phyloP scores from a whole-genome alignment of 2,113 vertebrate genomes.

The Psammodynastes pulverulentus region DNA sequence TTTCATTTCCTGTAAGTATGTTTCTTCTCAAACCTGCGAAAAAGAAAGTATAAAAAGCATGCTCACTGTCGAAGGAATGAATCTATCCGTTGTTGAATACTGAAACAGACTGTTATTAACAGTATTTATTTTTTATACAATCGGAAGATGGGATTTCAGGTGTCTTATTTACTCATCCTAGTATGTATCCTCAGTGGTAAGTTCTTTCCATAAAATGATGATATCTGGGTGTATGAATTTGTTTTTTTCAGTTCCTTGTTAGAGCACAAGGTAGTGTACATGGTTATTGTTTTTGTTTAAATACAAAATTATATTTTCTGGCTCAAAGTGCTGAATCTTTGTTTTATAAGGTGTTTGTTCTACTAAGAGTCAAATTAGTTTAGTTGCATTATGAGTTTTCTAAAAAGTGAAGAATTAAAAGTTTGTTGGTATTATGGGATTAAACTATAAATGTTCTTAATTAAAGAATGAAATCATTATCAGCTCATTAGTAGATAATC shows the following conservation, averaged over 20 bases:
- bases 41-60: conserved; percentile 11
- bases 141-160: conserved; percentile 48
- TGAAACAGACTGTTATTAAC: neutral
- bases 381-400: conserved; percentile 4
- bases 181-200: conserved; percentile 54
- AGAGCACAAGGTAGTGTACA: neutral
- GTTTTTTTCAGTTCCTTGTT: neutral
- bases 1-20: conserved; percentile 25
- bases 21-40: conserved; percentile 4
- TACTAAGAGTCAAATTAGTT: neutral
- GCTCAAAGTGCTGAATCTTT: neutral
- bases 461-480: conserved; percentile 5
- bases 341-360: neutral
- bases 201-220: fast-evolving
- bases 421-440: neutral
- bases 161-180: conserved; percentile 42
- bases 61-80: neutral
- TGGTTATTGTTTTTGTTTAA: neutral
- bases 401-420: neutral
- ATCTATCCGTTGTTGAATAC: conserved; percentile 11
- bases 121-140: neutral
- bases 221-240: neutral
- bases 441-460: neutral
- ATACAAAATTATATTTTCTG: neutral
- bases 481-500: neutral